Evolutionary conservation across 2,113 vertebrate genomes (phyloP).

Genomic region (Ameiurus melas): DNA sequence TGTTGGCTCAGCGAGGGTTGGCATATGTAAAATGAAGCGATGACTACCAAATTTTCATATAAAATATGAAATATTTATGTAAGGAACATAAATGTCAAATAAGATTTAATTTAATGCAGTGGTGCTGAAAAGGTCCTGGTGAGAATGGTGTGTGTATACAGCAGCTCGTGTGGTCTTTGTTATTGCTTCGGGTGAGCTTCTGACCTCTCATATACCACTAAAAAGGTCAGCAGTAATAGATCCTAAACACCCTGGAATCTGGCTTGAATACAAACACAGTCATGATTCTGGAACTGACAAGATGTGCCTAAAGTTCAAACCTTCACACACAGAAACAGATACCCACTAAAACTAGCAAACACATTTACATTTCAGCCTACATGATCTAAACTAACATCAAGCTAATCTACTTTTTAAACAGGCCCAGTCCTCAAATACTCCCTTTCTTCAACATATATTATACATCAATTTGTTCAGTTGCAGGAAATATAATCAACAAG

Average conservation of each 20-base stretch:
- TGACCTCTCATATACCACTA: conserved; percentile 27
- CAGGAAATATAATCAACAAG: background rate
- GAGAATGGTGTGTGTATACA: conserved; percentile 52
- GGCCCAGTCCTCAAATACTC: background rate
- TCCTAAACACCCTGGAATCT: conserved; percentile 52
- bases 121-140: conserved; percentile 61
- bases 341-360: conserved; percentile 9
- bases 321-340: conserved; percentile 19
- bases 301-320: background rate
- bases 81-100: conserved; percentile 69
- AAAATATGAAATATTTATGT: conserved; percentile 69
- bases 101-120: conserved; percentile 66
- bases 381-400: background rate
- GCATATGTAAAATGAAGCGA: conserved; percentile 32
- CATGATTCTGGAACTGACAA: background rate
- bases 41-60: conserved; percentile 57
- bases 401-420: background rate
- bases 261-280: background rate
- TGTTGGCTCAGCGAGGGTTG: conserved; percentile 52
- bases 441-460: background rate
- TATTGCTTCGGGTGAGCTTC: conserved; percentile 41
- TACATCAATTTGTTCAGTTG: background rate
- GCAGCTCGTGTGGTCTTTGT: conserved; percentile 55
- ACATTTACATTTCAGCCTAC: background rate
- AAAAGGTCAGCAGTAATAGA: conserved; percentile 68